These are phyloP conservation scores for Hemitrygon akajei DNA, from an alignment of 2,797 vertebrate species.

Conservation along the genomic window DNA sequence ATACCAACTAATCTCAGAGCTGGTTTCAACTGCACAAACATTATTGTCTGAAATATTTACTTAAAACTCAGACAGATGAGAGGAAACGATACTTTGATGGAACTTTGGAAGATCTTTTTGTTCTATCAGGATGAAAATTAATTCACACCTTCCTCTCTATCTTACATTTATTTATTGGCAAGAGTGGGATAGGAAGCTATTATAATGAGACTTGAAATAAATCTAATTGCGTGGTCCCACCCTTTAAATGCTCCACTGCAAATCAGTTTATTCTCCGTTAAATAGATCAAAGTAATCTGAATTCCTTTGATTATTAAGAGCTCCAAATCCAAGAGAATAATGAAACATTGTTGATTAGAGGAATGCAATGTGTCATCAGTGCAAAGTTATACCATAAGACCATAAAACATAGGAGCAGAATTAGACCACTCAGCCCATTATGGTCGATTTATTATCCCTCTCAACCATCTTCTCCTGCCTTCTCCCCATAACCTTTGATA, in stretches of 20 bases:
- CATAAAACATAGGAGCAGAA: too few species aligned
- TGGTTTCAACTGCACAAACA: background rate
- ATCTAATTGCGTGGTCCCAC: background rate
- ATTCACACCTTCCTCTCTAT: background rate
- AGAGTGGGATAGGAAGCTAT: background rate
- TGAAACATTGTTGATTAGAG: background rate
- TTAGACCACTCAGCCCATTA: too few species aligned
- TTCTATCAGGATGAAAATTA: background rate
- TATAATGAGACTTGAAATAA: background rate
- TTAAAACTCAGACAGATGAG: background rate
- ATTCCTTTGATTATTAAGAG: background rate
- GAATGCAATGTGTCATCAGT: background rate
- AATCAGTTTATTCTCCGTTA: background rate
- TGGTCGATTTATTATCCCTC: too few species aligned
- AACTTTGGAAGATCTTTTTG: background rate
- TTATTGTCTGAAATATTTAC: background rate
- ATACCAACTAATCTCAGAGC: background rate
- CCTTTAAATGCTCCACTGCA: background rate
- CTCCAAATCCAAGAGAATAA: background rate
- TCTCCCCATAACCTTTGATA: too few species aligned
- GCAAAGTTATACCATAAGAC: too few species aligned
- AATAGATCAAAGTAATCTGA: background rate
- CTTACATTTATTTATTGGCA: background rate
- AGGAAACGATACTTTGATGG: background rate
- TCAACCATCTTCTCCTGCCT: too few species aligned